Conservation (phyloP, 2,888 invertebrate species). For the Phasia obesa region DNA sequence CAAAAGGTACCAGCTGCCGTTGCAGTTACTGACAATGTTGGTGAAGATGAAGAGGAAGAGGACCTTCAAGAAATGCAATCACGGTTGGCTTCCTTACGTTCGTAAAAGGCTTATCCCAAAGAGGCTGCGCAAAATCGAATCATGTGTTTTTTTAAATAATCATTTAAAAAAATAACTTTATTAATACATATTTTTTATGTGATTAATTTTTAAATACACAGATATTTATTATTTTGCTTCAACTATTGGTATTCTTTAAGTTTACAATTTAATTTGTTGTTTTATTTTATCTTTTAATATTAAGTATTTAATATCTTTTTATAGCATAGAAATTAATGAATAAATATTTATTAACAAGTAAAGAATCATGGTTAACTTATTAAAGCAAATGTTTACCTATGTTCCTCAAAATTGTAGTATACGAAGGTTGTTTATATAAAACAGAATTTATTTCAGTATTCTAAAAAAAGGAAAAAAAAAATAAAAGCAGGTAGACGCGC, state of each 20-base stretch:
- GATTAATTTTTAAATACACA: conserved; percentile 7
- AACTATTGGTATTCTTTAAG: conserved; percentile 10
- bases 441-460: no score
- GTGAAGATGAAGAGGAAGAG: conserved; percentile 87
- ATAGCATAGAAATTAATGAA: conserved; percentile 46
- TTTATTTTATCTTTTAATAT: conserved; percentile 31
- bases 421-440: no score
- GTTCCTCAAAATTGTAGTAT: no score
- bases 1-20: conserved; percentile 84
- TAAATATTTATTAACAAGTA: conserved; percentile 62
- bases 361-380: no score
- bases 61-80: conserved; percentile 97
- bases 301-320: conserved; percentile 63
- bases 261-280: conserved; percentile 38
- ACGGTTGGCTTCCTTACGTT: conserved; percentile 92
- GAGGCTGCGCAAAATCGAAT: conserved; percentile 35
- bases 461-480: no score
- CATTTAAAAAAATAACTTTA: not conserved
- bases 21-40: conserved; percentile 78
- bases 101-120: conserved; percentile 84
- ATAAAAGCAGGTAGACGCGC: no score
- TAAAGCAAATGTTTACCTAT: no score
- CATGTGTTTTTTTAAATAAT: conserved; percentile 21
- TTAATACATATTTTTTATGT: conserved; percentile 2
- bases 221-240: conserved; percentile 32